Conservation (phyloP, 2,113 vertebrate genomes). For the Piaya cayana region DNA sequence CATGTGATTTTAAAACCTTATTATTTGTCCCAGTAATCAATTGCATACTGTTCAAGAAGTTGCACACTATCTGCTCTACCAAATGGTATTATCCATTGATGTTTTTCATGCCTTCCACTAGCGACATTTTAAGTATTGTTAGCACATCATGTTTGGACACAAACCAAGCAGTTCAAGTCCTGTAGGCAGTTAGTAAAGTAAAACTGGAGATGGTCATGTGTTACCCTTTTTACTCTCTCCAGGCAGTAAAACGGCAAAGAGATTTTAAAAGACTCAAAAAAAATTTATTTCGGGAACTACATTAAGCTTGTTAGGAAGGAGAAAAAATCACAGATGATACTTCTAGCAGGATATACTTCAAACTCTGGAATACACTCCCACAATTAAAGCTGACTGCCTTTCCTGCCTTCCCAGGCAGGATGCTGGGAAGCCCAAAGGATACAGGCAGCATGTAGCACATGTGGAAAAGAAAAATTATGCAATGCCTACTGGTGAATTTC, state of each 20-base stretch:
- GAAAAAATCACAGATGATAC: neutral
- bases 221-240: neutral
- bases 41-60: neutral
- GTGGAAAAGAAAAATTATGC: neutral
- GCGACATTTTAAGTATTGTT: neutral
- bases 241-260: neutral
- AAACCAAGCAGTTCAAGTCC: neutral
- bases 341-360: neutral
- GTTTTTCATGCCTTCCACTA: neutral
- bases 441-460: neutral
- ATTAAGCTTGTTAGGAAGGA: neutral
- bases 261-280: neutral
- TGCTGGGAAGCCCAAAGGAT: neutral
- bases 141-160: neutral
- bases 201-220: neutral
- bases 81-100: neutral
- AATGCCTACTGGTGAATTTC: neutral
- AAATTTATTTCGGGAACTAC: neutral
- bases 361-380: neutral
- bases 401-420: neutral
- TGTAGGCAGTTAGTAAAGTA: neutral
- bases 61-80: neutral
- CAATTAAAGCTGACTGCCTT: neutral
- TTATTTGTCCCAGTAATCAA: neutral
- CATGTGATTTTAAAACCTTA: neutral